Evolutionary conservation across 2,888 invertebrate genomes (phyloP).

Genomic region (Eristalis tenax): DNA sequence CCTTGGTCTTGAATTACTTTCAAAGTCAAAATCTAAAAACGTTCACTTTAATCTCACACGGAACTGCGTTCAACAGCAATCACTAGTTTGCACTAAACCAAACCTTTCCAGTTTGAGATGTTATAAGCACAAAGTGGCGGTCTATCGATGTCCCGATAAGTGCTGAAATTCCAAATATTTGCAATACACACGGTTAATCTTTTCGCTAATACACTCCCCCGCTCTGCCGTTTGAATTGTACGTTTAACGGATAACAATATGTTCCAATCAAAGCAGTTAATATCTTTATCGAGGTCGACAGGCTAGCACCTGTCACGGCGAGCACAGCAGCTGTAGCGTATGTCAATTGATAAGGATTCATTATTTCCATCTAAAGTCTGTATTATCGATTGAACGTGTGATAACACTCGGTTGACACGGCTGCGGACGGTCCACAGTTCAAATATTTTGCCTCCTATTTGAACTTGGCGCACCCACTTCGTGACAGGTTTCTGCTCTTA

Average conservation of each 20-base stretch:
- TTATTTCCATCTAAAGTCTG: constrained; percentile 6
- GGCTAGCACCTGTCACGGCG: constrained; percentile 53
- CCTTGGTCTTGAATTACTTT: background rate
- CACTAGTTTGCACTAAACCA: constrained; percentile 24
- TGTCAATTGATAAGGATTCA: constrained; percentile 53
- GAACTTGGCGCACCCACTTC: constrained; percentile 7
- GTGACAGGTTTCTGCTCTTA: background rate
- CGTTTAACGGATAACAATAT: constrained; percentile 54
- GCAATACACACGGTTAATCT: background rate
- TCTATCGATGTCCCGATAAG: constrained; percentile 1
- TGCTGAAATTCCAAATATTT: constrained; percentile 30
- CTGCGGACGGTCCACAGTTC: background rate
- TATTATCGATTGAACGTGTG: constrained; percentile 32
- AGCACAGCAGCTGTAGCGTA: constrained; percentile 5
- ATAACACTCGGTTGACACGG: constrained; percentile 19
- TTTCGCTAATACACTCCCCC: background rate
- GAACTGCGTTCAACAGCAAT: background rate
- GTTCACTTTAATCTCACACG: background rate
- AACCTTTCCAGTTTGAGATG: background rate
- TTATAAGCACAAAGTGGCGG: background rate
- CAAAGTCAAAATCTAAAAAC: background rate
- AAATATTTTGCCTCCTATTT: constrained; percentile 18
- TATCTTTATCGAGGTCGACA: constrained; percentile 37
- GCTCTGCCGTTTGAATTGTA: background rate
- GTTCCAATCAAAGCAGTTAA: constrained; percentile 40